Evolutionary conservation across 1,140 invertebrate genomes (phyloP).

Genomic region (Ctenoplectra terminalis): DNA sequence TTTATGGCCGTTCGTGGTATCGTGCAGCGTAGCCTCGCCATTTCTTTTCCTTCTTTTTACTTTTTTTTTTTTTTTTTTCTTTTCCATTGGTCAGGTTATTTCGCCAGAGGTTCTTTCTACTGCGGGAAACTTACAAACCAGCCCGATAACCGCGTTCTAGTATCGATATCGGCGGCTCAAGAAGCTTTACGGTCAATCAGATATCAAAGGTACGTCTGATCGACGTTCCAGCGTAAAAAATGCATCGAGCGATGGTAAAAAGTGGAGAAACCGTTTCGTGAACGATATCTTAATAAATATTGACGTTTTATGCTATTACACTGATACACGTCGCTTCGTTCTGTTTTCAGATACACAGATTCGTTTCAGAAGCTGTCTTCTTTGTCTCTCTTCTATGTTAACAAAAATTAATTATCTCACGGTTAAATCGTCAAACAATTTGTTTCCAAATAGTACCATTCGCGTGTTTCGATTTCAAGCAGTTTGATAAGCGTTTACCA

Average conservation of each 20-base stretch:
- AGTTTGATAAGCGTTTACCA: slow-evolving; percentile 3
- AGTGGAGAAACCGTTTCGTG: background rate
- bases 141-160: slow-evolving; percentile 17
- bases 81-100: slow-evolving; percentile 21
- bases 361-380: background rate
- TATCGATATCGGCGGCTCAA: slow-evolving; percentile 7
- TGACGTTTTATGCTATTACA: background rate
- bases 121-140: slow-evolving; percentile 16
- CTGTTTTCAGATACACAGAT: background rate
- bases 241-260: background rate
- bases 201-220: slow-evolving; percentile 24
- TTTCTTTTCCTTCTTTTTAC: background rate
- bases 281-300: background rate
- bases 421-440: background rate
- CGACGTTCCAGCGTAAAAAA: slow-evolving; percentile 11
- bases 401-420: background rate
- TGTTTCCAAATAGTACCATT: background rate
- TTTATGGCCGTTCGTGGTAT: slow-evolving; percentile 49
- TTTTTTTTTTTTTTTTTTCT: too few relatives aligned
- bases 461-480: background rate
- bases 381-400: background rate
- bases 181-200: background rate
- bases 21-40: background rate
- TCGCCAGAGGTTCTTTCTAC: slow-evolving; percentile 3
- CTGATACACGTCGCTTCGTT: background rate